These are phyloP conservation scores for Struthio camelus DNA, from an alignment of 2,113 vertebrate species.

Conservation along the genomic window DNA sequence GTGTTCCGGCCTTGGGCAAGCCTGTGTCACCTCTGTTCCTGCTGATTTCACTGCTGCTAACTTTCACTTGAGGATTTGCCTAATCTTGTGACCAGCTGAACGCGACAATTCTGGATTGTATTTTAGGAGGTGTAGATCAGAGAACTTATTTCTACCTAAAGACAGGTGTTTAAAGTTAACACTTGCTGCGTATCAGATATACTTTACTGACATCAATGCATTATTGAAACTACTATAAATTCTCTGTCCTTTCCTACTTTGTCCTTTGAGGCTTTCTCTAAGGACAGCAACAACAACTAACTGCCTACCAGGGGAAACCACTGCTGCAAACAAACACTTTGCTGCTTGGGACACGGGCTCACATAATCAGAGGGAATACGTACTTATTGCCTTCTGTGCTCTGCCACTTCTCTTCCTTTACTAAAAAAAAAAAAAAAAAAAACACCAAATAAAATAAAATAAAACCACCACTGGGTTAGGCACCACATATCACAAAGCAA, in stretches of 20 bases:
- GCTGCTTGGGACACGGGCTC: background rate
- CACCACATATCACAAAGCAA: background rate
- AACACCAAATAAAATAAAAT: no score
- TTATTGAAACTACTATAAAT: conserved; percentile 39
- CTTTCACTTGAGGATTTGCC: background rate
- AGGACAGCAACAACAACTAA: conserved; percentile 5
- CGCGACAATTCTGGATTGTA: background rate
- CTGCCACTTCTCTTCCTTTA: background rate
- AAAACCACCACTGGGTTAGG: background rate
- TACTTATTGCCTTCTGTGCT: background rate
- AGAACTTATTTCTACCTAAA: conserved; percentile 31
- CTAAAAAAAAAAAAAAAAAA: no score
- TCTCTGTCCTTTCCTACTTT: conserved; percentile 43
- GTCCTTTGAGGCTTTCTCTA: conserved; percentile 33
- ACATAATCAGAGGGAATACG: background rate
- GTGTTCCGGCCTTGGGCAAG: background rate
- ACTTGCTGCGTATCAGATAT: conserved; percentile 53
- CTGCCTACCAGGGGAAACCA: conserved; percentile 8
- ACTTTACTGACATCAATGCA: conserved; percentile 20
- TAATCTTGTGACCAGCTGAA: conserved; percentile 10
- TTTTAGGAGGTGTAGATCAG: conserved; percentile 29
- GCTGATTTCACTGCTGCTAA: background rate
- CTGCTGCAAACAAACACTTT: background rate
- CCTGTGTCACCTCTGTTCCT: background rate
- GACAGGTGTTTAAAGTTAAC: conserved; percentile 57